Evolutionary conservation across 2,797 vertebrate species (phyloP), one percentile per base, ranked within the genome.

Genomic region (Falco cherrug): DNA sequence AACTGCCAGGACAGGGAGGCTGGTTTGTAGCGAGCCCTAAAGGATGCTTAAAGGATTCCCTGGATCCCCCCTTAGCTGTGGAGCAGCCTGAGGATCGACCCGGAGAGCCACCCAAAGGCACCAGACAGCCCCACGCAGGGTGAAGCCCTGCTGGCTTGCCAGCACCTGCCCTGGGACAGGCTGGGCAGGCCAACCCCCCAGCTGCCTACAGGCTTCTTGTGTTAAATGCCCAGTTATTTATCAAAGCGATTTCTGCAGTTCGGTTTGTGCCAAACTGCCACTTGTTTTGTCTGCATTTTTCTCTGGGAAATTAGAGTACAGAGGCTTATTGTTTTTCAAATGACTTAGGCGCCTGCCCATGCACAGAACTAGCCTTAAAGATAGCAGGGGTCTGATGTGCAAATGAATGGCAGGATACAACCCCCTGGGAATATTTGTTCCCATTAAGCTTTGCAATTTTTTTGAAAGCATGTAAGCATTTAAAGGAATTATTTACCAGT

Each of bases 391-490:
- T 33, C 96, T 89, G 95, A 76, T 41, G 85, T 82, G 87, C 77
- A 39, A n/a, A 43, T 65, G 93, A 89, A 91, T 59, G 84, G 84
- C 93, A 95, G 94, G 95, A 88, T 94, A 37, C 74, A 91, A 29
- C 83, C 90, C 80, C 80, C 77, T 25, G 80, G 94, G 94, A 93
- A 93, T 82, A 89, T 84, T 82, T 93, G 76, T 95, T 93, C 88
- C 74, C 91, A 87, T 74, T 67, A 78, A 70, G 51, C 71, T 78
- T 73, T 43, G 87, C 61, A 59, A 35, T 26, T n/a, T 73, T 90
- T 90, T 80, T 29, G 10, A 26, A 80, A 92, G 64, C 81, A 5
- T 83, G 82, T 70, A 68, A 61, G 21, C 78, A 51, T 84, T 87
- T 79, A 45, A 83, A 86, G 77, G 87, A 90, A 95, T 94, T 95